Percentiles rank a stretch among this genome's conserved stretches.
These are phyloP conservation scores for Ophthalmolycus amberensis DNA, from an alignment of 2,113 vertebrate species.

Conservation along the genomic window DNA sequence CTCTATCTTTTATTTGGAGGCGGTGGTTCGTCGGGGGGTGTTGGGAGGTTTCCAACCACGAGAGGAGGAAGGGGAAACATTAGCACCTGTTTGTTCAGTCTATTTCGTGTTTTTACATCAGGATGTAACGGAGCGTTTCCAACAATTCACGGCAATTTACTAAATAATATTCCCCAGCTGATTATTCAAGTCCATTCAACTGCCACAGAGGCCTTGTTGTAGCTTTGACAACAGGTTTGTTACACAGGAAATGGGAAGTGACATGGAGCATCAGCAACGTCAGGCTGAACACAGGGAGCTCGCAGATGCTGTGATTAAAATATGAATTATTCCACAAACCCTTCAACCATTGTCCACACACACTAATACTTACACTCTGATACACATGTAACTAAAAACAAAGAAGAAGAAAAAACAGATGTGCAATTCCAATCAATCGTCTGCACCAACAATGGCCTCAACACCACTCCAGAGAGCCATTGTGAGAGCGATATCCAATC, in stretches of 20 bases:
- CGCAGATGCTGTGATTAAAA: constrained; percentile 51
- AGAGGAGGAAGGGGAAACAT: constrained; percentile 40
- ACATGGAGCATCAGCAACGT: constrained; percentile 61
- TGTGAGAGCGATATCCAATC: constrained; percentile 57
- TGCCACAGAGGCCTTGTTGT: constrained; percentile 51
- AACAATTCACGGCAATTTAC: constrained; percentile 78
- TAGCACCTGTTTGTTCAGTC: constrained; percentile 58
- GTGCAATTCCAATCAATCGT: constrained; percentile 46
- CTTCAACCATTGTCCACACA: background rate
- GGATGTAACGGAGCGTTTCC: constrained; percentile 74
- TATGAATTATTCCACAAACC: constrained; percentile 57
- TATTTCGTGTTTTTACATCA: constrained; percentile 76
- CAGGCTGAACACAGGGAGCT: constrained; percentile 22
- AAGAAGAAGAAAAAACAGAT: constrained; percentile 17
- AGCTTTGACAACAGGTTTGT: constrained; percentile 65
- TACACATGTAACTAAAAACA: constrained; percentile 26
- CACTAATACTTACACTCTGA: background rate
- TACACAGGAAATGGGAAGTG: constrained; percentile 71
- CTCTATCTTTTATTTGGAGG: constrained; percentile 42
- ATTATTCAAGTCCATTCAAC: constrained; percentile 64
- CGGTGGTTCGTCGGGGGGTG: background rate
- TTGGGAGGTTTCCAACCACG: background rate
- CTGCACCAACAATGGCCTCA: constrained; percentile 28
- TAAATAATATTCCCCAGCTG: constrained; percentile 67
- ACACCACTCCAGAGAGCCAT: constrained; percentile 49